phyloP scores from a whole-genome alignment of 1,140 invertebrate genomes.

The Papilio xuthus region DNA sequence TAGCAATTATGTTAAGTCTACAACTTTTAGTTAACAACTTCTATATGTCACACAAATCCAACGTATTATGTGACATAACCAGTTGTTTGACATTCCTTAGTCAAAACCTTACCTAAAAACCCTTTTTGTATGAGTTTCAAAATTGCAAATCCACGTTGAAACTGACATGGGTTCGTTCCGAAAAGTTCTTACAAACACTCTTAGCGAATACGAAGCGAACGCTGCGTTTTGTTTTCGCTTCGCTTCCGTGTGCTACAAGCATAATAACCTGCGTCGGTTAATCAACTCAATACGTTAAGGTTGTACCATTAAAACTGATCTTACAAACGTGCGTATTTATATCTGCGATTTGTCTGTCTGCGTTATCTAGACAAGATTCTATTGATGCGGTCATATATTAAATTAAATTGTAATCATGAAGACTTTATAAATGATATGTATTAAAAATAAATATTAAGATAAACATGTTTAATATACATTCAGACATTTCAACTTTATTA shows the following conservation, averaged over 20 bases:
- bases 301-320: conserved; percentile 54
- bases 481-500: too few species aligned
- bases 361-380: conserved; percentile 21
- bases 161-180: too few species aligned
- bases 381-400: not conserved
- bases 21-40: too few species aligned
- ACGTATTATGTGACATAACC: too few species aligned
- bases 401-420: not conserved
- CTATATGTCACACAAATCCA: too few species aligned
- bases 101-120: too few species aligned
- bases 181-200: too few species aligned
- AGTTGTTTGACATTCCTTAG: too few species aligned
- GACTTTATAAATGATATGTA: not conserved
- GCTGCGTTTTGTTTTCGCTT: not conserved
- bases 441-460: not conserved
- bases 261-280: conserved; percentile 74
- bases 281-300: conserved; percentile 70
- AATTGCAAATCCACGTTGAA: too few species aligned
- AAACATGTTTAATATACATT: not conserved
- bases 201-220: not conserved
- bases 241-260: conserved; percentile 24
- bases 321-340: conserved; percentile 33
- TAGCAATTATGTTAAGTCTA: too few species aligned
- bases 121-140: too few species aligned
- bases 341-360: conserved; percentile 34